A percentile compares a stretch with the other conserved stretches of the same genome.
These are phyloP conservation scores for Phlogophora meticulosa DNA, from an alignment of 2,888 invertebrate species.

Conservation along the genomic window DNA sequence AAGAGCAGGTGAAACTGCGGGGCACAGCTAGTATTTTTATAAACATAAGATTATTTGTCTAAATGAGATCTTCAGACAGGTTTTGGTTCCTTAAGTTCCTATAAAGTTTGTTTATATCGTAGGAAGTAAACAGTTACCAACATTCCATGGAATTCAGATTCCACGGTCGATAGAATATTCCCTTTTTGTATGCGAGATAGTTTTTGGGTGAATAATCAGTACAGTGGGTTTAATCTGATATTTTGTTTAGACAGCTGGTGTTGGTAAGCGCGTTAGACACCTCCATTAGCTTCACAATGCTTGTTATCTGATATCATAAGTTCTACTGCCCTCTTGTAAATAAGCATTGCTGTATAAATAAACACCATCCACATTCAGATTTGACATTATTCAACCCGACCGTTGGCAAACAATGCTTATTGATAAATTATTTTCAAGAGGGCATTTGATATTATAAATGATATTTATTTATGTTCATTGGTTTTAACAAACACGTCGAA, in stretches of 20 bases:
- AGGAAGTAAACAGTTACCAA: slow-evolving; percentile 21
- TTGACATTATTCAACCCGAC: background rate
- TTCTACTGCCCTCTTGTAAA: background rate
- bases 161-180: slow-evolving; percentile 35
- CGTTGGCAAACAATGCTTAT: slow-evolving; percentile 9
- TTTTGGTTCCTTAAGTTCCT: too few relatives aligned
- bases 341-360: slow-evolving; percentile 23
- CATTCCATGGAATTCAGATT: slow-evolving; percentile 37
- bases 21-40: too few relatives aligned
- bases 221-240: slow-evolving; percentile 29
- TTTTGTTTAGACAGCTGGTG: slow-evolving; percentile 15
- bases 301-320: slow-evolving; percentile 4
- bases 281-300: too few relatives aligned
- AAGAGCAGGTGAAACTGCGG: too few relatives aligned
- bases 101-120: too few relatives aligned
- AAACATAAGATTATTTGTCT: too few relatives aligned
- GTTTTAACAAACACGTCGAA: too few relatives aligned
- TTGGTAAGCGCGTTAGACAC: background rate
- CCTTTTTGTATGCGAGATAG: background rate
- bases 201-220: slow-evolving; percentile 16
- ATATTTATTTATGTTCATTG: too few relatives aligned
- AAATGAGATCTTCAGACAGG: too few relatives aligned
- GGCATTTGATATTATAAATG: background rate
- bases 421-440: slow-evolving; percentile 10
- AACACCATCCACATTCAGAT: slow-evolving; percentile 4